Base-by-base conservation (phyloP, 2,888 invertebrate species). In the Bedellia somnulentella region DNA sequence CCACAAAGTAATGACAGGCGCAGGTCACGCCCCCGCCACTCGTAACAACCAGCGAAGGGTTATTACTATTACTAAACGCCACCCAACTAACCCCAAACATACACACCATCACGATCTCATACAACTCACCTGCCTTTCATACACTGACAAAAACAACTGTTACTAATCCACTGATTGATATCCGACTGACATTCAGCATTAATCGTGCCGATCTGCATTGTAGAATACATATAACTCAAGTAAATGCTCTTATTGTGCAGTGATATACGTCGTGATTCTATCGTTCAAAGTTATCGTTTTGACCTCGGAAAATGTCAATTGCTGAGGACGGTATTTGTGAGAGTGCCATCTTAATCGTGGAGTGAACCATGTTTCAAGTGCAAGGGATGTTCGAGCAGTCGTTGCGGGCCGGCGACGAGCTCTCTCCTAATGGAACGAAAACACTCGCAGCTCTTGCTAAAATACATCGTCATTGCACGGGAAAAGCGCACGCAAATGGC, bases 401-500 rank as follows among this genome's bases (percentile, higher is more conserved):
- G 33, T 57, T 82, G 38, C 71, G 82, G 33, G 67, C 75, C 38
- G 75, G 78, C 32, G 68, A 71, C 43, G 70, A 75, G 32, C 39
- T 60, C 39, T 71, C 71, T 31, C 68, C 77, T 13, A 68, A 47
- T 37, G 64, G 70, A 12, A 77, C 73, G 31, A 79, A 78, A 43
- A 78, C 66, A 12, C 64, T 76, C 35, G 76, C 75, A 33, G 76
- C 77, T 29, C 57, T 79, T 37, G 76, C 78, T 41, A 79, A 80
- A 47, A 79, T 80, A 35, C 89, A 89, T 53, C 82, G 81, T 45
- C 83, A 83, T 31, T 89, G 89, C 54, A 85, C 82, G 17, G 89
- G 89, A 16, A 83, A 84, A 47, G 82, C 86, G 1, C 89, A 89
- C 51, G 89, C 87, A 8, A 81, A 84, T 42, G 88, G 88, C 28